phyloP scores from a whole-genome alignment of 1,140 invertebrate species.

The Dendroctonus valens region DNA sequence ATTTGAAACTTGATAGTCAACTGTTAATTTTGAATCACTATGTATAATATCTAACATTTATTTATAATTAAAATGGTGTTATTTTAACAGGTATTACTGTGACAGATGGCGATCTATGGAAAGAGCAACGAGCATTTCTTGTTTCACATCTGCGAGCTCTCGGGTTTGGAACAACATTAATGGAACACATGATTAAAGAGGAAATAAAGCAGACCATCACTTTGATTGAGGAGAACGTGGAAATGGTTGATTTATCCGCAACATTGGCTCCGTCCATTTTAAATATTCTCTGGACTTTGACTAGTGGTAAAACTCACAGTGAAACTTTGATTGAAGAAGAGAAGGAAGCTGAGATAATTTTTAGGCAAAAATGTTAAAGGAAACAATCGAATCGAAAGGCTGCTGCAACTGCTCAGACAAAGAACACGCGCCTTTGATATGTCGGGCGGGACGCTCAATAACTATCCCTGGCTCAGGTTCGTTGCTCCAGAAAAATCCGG shows the following conservation, averaged over 20 bases:
- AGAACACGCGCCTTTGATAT: conserved; percentile 62
- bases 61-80: background rate
- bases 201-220: conserved; percentile 58
- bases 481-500: conserved; percentile 59
- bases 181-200: conserved; percentile 58
- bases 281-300: conserved; percentile 71
- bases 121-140: conserved; percentile 59
- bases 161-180: conserved; percentile 60
- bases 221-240: conserved; percentile 44
- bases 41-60: too few species aligned
- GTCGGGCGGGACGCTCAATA: conserved; percentile 65
- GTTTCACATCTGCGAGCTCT: conserved; percentile 61
- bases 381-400: conserved; percentile 32
- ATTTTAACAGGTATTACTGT: conserved; percentile 61
- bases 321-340: background rate
- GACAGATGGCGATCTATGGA: conserved; percentile 62
- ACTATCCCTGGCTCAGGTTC: conserved; percentile 63
- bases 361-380: conserved; percentile 15
- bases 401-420: conserved; percentile 58
- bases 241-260: conserved; percentile 52
- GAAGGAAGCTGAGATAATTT: background rate
- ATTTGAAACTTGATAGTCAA: too few species aligned
- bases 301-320: conserved; percentile 55
- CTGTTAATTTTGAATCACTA: too few species aligned
- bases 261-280: conserved; percentile 63